Evolutionary conservation across 2,888 invertebrate species (phyloP).

Genomic region (Pegoplata infirma): DNA sequence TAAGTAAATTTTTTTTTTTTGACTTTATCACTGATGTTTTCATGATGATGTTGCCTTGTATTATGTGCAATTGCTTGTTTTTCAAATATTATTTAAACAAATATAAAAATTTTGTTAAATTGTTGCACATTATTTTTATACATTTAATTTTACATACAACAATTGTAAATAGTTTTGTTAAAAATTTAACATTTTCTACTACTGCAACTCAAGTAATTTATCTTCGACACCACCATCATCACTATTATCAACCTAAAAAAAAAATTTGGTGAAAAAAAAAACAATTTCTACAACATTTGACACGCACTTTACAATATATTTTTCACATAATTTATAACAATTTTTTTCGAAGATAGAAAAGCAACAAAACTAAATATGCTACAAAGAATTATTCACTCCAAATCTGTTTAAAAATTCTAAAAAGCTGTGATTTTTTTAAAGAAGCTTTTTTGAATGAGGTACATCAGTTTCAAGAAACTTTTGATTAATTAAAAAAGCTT

Average conservation of each 20-base stretch:
- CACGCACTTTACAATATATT: slow-evolving; percentile 54
- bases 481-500: too few relatives aligned
- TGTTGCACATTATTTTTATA: background rate
- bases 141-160: slow-evolving; percentile 30
- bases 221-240: background rate
- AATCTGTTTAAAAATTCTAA: background rate
- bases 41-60: background rate
- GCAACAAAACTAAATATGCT: background rate
- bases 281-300: slow-evolving; percentile 44
- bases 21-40: slow-evolving; percentile 48
- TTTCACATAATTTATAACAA: slow-evolving; percentile 46
- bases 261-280: too few relatives aligned
- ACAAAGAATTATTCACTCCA: background rate
- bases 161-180: slow-evolving; percentile 1
- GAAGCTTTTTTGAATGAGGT: too few relatives aligned
- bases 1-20: slow-evolving; percentile 34
- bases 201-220: slow-evolving; percentile 14
- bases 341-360: background rate
- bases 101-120: background rate
- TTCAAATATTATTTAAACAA: background rate
- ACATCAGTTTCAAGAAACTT: too few relatives aligned
- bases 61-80: too few relatives aligned
- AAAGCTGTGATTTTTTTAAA: too few relatives aligned
- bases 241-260: background rate
- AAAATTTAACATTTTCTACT: slow-evolving; percentile 6